Evolutionary conservation across 2,113 vertebrate species (phyloP).

Genomic region (Brevimyrus niger): DNA sequence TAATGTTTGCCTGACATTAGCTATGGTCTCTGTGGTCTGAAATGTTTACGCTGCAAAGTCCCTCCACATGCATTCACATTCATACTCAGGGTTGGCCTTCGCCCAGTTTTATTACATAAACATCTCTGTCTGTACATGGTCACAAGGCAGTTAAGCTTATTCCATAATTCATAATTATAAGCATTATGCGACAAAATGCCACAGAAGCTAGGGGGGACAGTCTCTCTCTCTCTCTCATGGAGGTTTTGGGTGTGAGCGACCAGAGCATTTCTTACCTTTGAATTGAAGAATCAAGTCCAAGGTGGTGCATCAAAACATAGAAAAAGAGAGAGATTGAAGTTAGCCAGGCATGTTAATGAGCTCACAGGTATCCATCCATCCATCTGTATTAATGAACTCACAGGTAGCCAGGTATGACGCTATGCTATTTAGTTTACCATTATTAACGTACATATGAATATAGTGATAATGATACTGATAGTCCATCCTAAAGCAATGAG

Average conservation of each 20-base stretch:
- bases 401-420: neutral
- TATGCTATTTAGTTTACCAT: neutral
- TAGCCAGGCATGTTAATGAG: conserved; percentile 1
- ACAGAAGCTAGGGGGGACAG: neutral
- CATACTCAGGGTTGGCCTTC: neutral
- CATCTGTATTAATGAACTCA: neutral
- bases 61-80: neutral
- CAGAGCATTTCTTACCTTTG: conserved; percentile 3
- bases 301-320: neutral
- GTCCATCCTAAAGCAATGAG: neutral
- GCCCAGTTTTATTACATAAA: neutral
- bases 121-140: neutral
- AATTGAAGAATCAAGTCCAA: neutral
- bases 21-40: neutral
- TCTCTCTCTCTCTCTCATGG: neutral
- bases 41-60: neutral
- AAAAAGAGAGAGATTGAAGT: neutral
- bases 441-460: neutral
- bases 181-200: neutral
- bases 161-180: conserved; percentile 3
- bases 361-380: neutral
- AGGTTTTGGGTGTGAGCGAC: neutral
- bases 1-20: neutral
- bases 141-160: neutral
- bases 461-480: neutral